Evolutionary conservation across 1,140 invertebrate genomes (phyloP).

Genomic region (Colletes latitarsis): DNA sequence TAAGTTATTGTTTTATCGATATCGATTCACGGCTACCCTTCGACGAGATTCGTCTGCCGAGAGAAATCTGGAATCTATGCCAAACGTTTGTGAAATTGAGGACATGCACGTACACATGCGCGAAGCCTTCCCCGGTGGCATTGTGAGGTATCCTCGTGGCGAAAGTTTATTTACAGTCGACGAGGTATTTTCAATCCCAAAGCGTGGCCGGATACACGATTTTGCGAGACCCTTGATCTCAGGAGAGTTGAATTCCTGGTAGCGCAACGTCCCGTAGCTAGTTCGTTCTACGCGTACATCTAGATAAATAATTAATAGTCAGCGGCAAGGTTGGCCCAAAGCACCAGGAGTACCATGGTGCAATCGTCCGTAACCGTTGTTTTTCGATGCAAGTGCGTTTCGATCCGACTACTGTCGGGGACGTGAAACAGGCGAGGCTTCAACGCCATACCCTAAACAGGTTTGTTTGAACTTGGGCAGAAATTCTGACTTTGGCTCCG

Average conservation of each 20-base stretch:
- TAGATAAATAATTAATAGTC: constrained; percentile 49
- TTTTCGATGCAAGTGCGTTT: neutral
- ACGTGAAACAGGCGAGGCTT: neutral
- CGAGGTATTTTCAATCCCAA: constrained; percentile 68
- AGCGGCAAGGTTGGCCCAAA: neutral
- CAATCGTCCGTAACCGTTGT: neutral
- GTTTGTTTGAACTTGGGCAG: neutral
- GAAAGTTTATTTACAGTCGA: constrained; percentile 72
- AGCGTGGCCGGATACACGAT: constrained; percentile 56
- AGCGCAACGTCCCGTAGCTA: neutral
- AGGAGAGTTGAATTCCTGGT: constrained; percentile 47
- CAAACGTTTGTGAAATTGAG: constrained; percentile 77
- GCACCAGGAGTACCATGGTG: neutral
- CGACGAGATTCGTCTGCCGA: constrained; percentile 64
- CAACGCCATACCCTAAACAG: neutral
- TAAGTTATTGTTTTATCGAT: neutral
- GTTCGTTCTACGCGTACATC: constrained; percentile 5
- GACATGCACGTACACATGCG: constrained; percentile 60
- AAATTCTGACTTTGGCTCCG: constrained; percentile 22
- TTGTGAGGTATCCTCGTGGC: constrained; percentile 56
- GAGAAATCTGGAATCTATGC: constrained; percentile 76
- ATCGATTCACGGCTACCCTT: constrained; percentile 14
- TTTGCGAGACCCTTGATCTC: constrained; percentile 61
- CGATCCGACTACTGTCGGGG: neutral
- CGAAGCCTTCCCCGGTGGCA: constrained; percentile 37